Conservation (phyloP, 2,888 invertebrate species). For the Candidula unifasciata region DNA sequence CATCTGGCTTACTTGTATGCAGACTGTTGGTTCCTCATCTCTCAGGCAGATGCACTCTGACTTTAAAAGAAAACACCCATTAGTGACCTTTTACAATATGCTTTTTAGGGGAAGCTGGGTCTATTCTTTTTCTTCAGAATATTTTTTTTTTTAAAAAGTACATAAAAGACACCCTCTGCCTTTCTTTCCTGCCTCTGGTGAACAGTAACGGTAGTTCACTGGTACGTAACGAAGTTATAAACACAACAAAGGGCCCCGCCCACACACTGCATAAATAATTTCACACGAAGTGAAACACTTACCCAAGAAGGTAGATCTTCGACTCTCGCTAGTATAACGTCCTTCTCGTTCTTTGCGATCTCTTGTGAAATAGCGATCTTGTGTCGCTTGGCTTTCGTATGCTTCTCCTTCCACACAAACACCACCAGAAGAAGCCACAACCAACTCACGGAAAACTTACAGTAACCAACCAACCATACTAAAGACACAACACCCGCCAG, state of each 20-base stretch:
- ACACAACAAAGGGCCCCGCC: not conserved
- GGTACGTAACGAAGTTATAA: not conserved
- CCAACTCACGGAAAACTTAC: conserved; percentile 89
- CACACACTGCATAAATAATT: not conserved
- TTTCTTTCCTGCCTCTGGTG: too few relatives aligned
- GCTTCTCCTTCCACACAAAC: conserved; percentile 82
- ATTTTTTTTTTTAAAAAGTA: too few relatives aligned
- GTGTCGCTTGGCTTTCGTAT: conserved; percentile 84
- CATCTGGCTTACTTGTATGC: too few relatives aligned
- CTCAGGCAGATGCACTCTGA: too few relatives aligned
- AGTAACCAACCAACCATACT: conserved; percentile 76
- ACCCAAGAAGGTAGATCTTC: conserved; percentile 97
- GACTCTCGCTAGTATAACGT: conserved; percentile 89
- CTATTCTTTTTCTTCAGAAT: too few relatives aligned
- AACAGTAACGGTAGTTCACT: not conserved
- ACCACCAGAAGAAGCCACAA: conserved; percentile 88
- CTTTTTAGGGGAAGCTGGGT: too few relatives aligned
- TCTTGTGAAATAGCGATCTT: conserved; percentile 83
- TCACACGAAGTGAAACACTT: conserved; percentile 74
- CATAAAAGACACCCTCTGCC: too few relatives aligned
- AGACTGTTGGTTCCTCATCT: too few relatives aligned
- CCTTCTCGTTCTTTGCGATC: conserved; percentile 86
- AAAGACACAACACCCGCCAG: conserved; percentile 70
- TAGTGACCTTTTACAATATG: too few relatives aligned
- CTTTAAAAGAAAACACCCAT: too few relatives aligned